These are phyloP conservation scores for Eretmochelys imbricata DNA, from an alignment of 2,113 vertebrate genomes.

Conservation along the genomic window DNA sequence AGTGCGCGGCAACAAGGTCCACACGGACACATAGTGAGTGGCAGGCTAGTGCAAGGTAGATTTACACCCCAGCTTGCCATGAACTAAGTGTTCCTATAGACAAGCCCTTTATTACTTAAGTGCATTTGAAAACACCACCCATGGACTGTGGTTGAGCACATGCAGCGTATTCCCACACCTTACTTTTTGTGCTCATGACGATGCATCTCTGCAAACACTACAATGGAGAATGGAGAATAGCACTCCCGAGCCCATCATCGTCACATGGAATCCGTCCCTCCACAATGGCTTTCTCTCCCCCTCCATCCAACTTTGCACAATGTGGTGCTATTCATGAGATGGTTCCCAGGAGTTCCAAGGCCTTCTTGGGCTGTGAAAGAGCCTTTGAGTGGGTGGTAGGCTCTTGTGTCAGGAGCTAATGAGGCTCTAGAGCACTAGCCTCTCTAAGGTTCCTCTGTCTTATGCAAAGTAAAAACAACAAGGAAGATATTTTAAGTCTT, in stretches of 20 bases:
- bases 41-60: not conserved
- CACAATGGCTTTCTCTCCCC: not conserved
- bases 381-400: not conserved
- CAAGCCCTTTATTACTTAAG: not conserved
- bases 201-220: not conserved
- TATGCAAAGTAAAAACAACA: not conserved
- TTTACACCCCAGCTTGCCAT: not conserved
- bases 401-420: not conserved
- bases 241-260: fast-evolving
- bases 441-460: not conserved
- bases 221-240: not conserved
- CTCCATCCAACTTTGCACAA: not conserved
- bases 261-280: not conserved
- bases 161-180: not conserved
- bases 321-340: not conserved
- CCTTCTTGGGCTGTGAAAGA: not conserved
- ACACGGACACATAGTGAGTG: not conserved
- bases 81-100: not conserved
- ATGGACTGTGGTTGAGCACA: not conserved
- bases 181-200: not conserved
- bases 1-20: not conserved
- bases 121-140: not conserved
- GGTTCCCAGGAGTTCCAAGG: not conserved
- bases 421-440: fast-evolving
- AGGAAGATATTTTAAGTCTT: not conserved